Evolutionary conservation across 2,113 vertebrate genomes (phyloP).

Genomic region (Pseudorhombus dupliciocellatus): DNA sequence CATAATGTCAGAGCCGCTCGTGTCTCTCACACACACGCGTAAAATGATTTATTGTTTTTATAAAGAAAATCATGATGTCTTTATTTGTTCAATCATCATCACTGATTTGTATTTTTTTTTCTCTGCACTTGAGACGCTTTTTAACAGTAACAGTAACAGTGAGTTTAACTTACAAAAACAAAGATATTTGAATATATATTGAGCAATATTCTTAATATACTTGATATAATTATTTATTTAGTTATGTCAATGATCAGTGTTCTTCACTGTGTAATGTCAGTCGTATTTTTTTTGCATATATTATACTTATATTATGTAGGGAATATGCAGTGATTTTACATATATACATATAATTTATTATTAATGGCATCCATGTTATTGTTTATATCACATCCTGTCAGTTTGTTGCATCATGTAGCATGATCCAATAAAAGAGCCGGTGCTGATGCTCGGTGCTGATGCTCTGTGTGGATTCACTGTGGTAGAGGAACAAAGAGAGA

Average conservation of each 20-base stretch:
- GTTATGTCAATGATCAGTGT: not conserved
- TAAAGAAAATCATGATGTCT: not conserved
- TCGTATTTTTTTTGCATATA: not conserved
- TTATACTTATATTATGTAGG: no score
- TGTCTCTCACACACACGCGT: not conserved
- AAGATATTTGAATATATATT: not conserved
- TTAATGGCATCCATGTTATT: no score
- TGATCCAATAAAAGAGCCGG: not conserved
- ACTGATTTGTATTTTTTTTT: not conserved
- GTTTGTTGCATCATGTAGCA: not conserved
- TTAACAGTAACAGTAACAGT: no score
- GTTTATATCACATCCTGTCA: not conserved
- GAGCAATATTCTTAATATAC: not conserved
- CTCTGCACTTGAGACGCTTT: no score
- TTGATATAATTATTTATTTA: not conserved
- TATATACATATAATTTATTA: no score
- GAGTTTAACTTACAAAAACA: not conserved
- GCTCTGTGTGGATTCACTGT: not conserved
- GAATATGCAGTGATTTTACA: no score
- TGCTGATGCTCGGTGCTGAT: not conserved
- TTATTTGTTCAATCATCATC: not conserved
- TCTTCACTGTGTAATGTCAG: not conserved
- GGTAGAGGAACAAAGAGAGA: slow-evolving; percentile 23
- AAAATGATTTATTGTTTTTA: not conserved
- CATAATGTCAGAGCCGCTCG: slow-evolving; percentile 1